phyloP scores from a whole-genome alignment of 2,888 invertebrate species.

The Drosophila basisetae region DNA sequence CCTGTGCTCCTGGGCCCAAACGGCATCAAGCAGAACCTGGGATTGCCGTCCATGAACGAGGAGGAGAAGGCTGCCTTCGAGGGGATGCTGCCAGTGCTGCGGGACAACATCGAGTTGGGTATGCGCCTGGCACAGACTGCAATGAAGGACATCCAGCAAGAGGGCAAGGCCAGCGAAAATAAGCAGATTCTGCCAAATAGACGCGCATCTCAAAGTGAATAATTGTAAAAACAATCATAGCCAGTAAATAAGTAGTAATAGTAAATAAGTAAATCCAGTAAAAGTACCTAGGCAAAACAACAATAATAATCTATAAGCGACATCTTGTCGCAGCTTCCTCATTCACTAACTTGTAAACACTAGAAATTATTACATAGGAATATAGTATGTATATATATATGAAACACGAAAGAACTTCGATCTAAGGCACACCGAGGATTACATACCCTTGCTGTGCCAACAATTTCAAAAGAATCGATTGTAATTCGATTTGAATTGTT shows the following conservation, averaged over 20 bases:
- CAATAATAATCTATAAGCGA: conserved; percentile 1
- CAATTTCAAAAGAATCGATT: not conserved
- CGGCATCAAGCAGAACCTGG: conserved; percentile 95
- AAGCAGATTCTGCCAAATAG: not conserved
- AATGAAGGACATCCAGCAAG: not conserved
- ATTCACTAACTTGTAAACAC: conserved; percentile 19
- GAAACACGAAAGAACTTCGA: not conserved
- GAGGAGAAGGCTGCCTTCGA: conserved; percentile 92
- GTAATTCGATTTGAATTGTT: not conserved
- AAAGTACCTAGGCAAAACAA: conserved; percentile 1
- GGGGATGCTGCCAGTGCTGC: conserved; percentile 31
- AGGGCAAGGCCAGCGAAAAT: not conserved
- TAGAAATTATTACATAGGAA: not conserved
- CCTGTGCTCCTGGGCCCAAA: conserved; percentile 90
- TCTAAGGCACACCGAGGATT: not conserved
- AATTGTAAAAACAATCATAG: not conserved
- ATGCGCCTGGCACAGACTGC: not conserved
- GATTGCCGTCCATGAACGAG: conserved; percentile 92
- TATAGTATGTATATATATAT: not conserved
- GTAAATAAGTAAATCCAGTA: no score
- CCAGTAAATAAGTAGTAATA: no score
- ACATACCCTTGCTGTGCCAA: not conserved
- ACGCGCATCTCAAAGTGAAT: not conserved
- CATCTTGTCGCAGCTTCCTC: conserved; percentile 28
- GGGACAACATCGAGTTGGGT: not conserved